Conservation (phyloP, 2,888 invertebrate species). For the Lithophane semibrunnea region DNA sequence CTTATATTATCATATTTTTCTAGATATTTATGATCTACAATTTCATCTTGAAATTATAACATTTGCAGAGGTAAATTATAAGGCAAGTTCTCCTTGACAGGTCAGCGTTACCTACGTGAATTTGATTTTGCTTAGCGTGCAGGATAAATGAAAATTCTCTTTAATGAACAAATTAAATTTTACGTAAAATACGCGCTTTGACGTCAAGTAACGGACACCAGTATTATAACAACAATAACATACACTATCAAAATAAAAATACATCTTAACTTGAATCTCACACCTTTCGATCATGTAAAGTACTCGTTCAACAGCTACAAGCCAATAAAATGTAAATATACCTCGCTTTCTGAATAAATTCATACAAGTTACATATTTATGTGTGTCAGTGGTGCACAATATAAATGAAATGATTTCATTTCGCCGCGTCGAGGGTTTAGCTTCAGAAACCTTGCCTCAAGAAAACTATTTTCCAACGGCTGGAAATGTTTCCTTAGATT, state of each 20-base stretch:
- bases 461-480: slow-evolving; percentile 58
- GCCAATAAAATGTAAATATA: slow-evolving; percentile 57
- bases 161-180: background rate
- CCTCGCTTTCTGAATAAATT: slow-evolving; percentile 49
- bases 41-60: background rate
- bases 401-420: slow-evolving; percentile 57
- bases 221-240: background rate
- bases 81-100: background rate
- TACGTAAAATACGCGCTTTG: too few relatives aligned
- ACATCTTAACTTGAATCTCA: slow-evolving; percentile 19
- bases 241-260: slow-evolving; percentile 9
- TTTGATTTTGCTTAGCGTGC: background rate
- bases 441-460: slow-evolving; percentile 39
- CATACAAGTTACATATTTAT: slow-evolving; percentile 43
- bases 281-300: slow-evolving; percentile 34
- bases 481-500: slow-evolving; percentile 50
- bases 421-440: slow-evolving; percentile 43
- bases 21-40: background rate
- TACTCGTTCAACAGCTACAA: slow-evolving; percentile 27
- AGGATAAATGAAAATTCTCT: background rate
- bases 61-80: background rate
- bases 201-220: background rate
- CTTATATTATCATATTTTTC: slow-evolving; percentile 3
- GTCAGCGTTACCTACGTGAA: background rate
- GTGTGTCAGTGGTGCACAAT: slow-evolving; percentile 41